Percentiles rank a stretch among this genome's conserved stretches.
Conservation (phyloP, 2,888 invertebrate genomes). For the Cordilura impudica region DNA sequence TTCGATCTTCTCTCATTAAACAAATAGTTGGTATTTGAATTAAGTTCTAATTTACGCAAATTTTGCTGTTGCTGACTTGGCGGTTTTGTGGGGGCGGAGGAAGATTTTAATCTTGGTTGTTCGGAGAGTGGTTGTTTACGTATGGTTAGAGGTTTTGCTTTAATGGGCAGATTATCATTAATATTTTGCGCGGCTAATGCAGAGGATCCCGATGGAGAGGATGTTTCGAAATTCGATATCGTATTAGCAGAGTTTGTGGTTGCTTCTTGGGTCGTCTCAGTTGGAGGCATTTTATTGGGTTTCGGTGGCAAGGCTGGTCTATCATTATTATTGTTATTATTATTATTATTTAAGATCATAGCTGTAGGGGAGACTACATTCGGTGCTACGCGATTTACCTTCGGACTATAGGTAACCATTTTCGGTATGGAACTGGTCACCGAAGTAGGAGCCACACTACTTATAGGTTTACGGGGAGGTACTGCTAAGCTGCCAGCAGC, state of each 20-base stretch:
- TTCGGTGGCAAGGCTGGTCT: constrained; percentile 91
- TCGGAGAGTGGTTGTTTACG: constrained; percentile 90
- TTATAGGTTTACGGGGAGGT: constrained; percentile 87
- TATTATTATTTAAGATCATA: constrained; percentile 74
- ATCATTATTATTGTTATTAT: constrained; percentile 79
- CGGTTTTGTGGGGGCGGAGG: constrained; percentile 68
- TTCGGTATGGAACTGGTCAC: constrained; percentile 79
- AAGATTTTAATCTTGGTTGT: constrained; percentile 86
- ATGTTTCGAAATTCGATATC: constrained; percentile 14
- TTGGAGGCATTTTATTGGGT: constrained; percentile 81
- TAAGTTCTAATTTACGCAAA: constrained; percentile 60
- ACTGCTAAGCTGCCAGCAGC: constrained; percentile 73
- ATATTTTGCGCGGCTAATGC: constrained; percentile 69
- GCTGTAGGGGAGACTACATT: constrained; percentile 69
- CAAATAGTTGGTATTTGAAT: constrained; percentile 28
- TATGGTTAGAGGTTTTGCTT: constrained; percentile 90
- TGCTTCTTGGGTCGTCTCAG: constrained; percentile 55
- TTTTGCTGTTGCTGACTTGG: constrained; percentile 51
- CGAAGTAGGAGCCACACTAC: constrained; percentile 90
- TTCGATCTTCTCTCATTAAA: constrained; percentile 26
- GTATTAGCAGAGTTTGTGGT: neutral
- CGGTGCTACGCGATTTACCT: constrained; percentile 79
- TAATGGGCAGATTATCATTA: constrained; percentile 81
- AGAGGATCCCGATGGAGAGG: constrained; percentile 16
- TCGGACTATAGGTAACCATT: constrained; percentile 77